Evolutionary conservation across 2,888 invertebrate genomes (phyloP), one percentile per base, ranked within the genome.

Genomic region (Antitype chi): DNA sequence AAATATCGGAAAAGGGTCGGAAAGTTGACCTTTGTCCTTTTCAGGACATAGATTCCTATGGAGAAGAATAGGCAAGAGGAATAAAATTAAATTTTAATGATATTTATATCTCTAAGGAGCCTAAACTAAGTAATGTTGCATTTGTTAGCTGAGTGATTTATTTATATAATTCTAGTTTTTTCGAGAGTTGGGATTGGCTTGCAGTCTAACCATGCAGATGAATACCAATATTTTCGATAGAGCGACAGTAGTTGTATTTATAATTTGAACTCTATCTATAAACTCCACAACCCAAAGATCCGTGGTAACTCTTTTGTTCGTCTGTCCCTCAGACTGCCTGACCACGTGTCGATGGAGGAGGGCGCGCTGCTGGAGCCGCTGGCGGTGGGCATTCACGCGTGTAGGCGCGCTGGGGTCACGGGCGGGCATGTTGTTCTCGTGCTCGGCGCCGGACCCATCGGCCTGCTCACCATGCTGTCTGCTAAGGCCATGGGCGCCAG

Each of bases 361-460:
- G 99, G 99, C 2, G 99, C 99, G 0, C 92, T 99, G 0, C 94
- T 99, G 86, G 99, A 99, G 93, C 99, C 99, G 0, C 95, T 99
- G 20, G 98, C 99, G 0, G 99, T 99, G 47, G 99, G 98, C 13
- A 98, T 99, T 0, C 99, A 99, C 95, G 99, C 99, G 73, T 99
- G 99, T 90, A 97, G 98, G 73, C 97, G 99, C 84, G 99, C 98
- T 15, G 97, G 97, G 4, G 97, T 99, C 23, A 96, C 97, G 0
- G 97, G 98, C 0, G 98, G 98, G 0, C 97, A 98, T 55, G 95
- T 95, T 2, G 98, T 98, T 70, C 96, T 99, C 43, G 97, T 99
- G 88, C 95, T 98, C 71, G 99, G 99, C 25, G 98, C 98, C 2
- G 99, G 99, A 6, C 99, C 99, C 9, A 99, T 99, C 87, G 99